Base-by-base conservation (phyloP, 2,797 vertebrate species). In the Anableps anableps region DNA sequence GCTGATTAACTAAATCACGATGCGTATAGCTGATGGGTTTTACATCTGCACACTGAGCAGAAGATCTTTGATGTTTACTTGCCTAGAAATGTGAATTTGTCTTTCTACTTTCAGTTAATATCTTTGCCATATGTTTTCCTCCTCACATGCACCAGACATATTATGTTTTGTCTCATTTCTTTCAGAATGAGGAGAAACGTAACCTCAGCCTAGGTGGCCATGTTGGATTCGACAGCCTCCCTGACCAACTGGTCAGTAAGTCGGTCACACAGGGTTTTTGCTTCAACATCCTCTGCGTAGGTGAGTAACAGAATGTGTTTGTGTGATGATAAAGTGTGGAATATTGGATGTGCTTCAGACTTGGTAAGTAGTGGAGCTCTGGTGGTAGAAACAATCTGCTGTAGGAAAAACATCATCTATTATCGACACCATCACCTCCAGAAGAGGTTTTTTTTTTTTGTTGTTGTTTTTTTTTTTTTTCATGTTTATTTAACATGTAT, bases 211-310 rank as follows among this genome's bases (percentile, higher is more conserved):
- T 99, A 88, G 97, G 97, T 0, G 99, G 98, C 92, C 99, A 99
- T 94, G 99, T 99, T 68, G 98, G 99, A 80, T 99, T 99, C 0
- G 99, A 99, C 95, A 99, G 99, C 88, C 97, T 99, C 88, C 99
- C 99, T 0, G 98, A 99, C 86, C 99, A 99, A 92, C 95, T 99
- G 92, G 99, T 99, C 97, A 99, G 98, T 95, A 99, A 99, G 96
- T 99, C 98, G 3, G 97, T 99, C 93, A 96, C 97, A 6, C 98
- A 99, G 92, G 98, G 99, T 84, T 99, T 99, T 96, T 99, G 98
- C 93, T 99, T 99, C 96, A 99, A 99, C 94, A 99, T 99, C 86
- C 97, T 99, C 80, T 99, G 99, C 82, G 98, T 99, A 89, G 99
- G 99, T 99, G 94, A 97, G 99, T 96, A 36, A 50, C 47, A 50